Conservation (phyloP, 1,140 invertebrate genomes). For the Schlechtendalia chinensis region DNA sequence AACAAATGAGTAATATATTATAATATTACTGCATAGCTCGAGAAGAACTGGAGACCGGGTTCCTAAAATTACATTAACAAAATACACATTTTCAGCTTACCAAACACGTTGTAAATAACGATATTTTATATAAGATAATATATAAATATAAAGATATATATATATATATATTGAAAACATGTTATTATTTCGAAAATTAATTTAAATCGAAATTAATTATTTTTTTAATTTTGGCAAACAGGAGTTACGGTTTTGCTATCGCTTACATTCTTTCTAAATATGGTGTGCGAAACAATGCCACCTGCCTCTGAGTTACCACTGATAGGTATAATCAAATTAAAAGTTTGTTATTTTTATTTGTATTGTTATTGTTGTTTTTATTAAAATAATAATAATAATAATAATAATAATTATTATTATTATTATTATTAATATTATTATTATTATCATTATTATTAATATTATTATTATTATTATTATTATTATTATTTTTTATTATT, state of each 20-base stretch:
- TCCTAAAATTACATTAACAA: conserved; percentile 25
- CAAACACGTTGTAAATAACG: background rate
- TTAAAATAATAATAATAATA: too few relatives aligned
- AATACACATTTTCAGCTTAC: conserved; percentile 31
- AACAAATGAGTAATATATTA: background rate
- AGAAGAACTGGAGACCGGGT: conserved; percentile 48
- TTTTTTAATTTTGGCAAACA: conserved; percentile 55
- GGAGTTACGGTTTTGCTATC: conserved; percentile 72
- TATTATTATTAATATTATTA: background rate
- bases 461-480: conserved; percentile 46
- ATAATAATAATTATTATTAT: background rate
- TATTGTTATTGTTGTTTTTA: conserved; percentile 29
- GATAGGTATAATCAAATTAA: conserved; percentile 60
- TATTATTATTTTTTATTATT: conserved; percentile 19
- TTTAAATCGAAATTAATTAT: conserved; percentile 12
- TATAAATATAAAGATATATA: background rate
- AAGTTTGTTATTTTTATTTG: conserved; percentile 46
- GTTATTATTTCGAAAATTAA: conserved; percentile 16
- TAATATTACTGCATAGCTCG: background rate
- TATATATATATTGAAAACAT: conserved; percentile 12
- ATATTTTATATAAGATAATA: conserved; percentile 9
- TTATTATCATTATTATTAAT: background rate
- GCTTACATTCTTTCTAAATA: conserved; percentile 71
- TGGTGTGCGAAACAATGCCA: conserved; percentile 66
- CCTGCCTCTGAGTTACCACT: conserved; percentile 68